Conservation (phyloP, 2,797 vertebrate species). For the Stomatorhinus walkeri region DNA sequence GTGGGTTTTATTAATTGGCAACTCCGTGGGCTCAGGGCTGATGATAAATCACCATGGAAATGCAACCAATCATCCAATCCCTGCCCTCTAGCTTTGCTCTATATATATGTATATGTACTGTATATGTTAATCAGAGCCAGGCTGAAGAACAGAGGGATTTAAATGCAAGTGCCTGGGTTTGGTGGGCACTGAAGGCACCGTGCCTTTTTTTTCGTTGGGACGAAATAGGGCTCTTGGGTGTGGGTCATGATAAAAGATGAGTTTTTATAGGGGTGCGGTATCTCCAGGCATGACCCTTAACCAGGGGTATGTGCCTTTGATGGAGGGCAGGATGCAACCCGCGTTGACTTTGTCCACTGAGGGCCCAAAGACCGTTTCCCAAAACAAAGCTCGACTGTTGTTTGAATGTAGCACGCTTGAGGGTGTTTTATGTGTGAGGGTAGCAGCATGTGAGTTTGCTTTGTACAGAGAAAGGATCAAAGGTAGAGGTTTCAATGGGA, state of each 20-base stretch:
- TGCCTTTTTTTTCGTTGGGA: neutral
- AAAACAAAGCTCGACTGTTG: neutral
- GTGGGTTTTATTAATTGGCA: neutral
- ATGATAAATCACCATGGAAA: neutral
- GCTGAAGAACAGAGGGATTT: neutral
- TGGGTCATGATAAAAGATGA: neutral
- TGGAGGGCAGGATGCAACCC: neutral
- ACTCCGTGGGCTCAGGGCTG: neutral
- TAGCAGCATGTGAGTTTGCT: neutral
- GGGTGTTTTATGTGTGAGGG: neutral
- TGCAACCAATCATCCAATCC: neutral
- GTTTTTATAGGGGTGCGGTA: neutral
- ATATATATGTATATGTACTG: neutral
- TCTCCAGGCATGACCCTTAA: neutral
- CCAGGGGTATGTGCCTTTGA: neutral
- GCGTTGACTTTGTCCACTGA: neutral
- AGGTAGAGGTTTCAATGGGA: neutral
- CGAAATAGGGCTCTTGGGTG: neutral
- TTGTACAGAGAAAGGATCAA: slow-evolving; percentile 3
- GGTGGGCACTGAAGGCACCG: neutral
- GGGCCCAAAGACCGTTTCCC: neutral
- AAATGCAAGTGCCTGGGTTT: neutral
- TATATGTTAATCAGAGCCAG: neutral
- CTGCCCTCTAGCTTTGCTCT: neutral
- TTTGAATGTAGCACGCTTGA: neutral